These are phyloP conservation scores for Agapetus fuscipes DNA, from an alignment of 2,888 invertebrate genomes.

Conservation along the genomic window DNA sequence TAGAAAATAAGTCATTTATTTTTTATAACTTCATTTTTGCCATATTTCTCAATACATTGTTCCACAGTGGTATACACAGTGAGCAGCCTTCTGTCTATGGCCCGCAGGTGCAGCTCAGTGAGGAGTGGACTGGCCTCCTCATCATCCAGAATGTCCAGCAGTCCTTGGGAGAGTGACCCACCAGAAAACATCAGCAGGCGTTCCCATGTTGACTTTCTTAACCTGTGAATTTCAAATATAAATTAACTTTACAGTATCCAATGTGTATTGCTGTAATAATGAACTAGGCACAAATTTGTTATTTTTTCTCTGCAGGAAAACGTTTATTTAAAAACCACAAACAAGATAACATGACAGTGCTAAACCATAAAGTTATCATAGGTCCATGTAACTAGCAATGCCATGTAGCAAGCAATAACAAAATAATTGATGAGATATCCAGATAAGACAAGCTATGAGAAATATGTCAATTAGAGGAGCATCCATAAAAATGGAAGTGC, in stretches of 20 bases:
- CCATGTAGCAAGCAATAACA: too few relatives aligned
- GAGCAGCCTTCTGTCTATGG: constrained; percentile 66
- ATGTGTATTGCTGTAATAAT: not conserved
- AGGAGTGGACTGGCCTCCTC: constrained; percentile 48
- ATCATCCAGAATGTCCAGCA: constrained; percentile 45
- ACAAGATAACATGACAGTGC: too few relatives aligned
- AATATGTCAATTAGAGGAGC: too few relatives aligned
- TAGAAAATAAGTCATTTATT: too few relatives aligned
- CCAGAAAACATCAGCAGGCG: constrained; percentile 61
- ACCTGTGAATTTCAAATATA: constrained; percentile 37
- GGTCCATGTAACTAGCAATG: too few relatives aligned
- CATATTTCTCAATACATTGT: constrained; percentile 57
- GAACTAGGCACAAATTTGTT: not conserved
- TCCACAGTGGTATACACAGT: constrained; percentile 69
- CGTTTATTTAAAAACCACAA: too few relatives aligned
- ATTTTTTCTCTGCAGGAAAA: not conserved
- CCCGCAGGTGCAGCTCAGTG: constrained; percentile 61
- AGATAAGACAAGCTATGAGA: too few relatives aligned
- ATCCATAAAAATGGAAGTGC: too few relatives aligned
- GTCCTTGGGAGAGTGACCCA: constrained; percentile 56
- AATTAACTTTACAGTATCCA: too few relatives aligned
- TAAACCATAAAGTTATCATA: too few relatives aligned
- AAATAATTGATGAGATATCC: too few relatives aligned
- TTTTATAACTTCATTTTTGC: constrained; percentile 41
- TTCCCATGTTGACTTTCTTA: constrained; percentile 63